Conservation (phyloP, 2,113 vertebrate species). For the Pseudorhombus dupliciocellatus region DNA sequence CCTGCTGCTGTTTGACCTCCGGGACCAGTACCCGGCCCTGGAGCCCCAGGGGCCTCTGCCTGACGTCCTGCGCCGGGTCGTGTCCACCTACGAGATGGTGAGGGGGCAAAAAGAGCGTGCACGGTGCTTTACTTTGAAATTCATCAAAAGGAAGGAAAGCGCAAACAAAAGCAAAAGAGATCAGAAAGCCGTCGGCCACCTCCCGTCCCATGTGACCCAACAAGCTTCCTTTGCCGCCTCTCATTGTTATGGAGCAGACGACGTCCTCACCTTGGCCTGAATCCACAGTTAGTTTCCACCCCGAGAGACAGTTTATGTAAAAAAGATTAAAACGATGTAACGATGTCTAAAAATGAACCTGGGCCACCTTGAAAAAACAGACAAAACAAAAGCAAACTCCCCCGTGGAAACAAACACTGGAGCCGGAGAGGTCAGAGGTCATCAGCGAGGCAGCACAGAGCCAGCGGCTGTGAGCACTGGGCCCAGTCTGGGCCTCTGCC, state of each 20-base stretch:
- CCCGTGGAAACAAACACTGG: conserved; percentile 20
- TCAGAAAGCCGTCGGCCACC: conserved; percentile 9
- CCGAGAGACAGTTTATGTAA: conserved; percentile 35
- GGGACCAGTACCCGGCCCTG: conserved; percentile 88
- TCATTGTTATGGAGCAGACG: conserved; percentile 49
- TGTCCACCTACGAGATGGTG: conserved; percentile 90
- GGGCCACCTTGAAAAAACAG: not conserved
- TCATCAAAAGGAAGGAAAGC: conserved; percentile 43
- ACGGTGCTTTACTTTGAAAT: conserved; percentile 21
- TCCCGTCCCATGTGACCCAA: conserved; percentile 40
- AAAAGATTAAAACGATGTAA: conserved; percentile 44
- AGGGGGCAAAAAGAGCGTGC: conserved; percentile 57
- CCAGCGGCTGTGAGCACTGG: not conserved
- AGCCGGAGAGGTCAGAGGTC: not conserved
- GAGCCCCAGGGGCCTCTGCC: conserved; percentile 92
- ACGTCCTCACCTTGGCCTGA: conserved; percentile 41
- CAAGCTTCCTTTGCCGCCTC: conserved; percentile 46
- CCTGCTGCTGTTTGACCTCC: conserved; percentile 89
- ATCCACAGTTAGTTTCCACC: conserved; percentile 23
- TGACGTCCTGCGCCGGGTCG: conserved; percentile 91
- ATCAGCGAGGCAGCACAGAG: conserved; percentile 4
- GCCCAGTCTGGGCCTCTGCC: too few species aligned
- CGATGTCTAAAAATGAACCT: conserved; percentile 42
- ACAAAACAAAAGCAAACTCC: conserved; percentile 3
- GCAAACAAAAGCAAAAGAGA: conserved; percentile 39